Conservation (phyloP, 2,888 invertebrate genomes). For the Alsophila aescularia region DNA sequence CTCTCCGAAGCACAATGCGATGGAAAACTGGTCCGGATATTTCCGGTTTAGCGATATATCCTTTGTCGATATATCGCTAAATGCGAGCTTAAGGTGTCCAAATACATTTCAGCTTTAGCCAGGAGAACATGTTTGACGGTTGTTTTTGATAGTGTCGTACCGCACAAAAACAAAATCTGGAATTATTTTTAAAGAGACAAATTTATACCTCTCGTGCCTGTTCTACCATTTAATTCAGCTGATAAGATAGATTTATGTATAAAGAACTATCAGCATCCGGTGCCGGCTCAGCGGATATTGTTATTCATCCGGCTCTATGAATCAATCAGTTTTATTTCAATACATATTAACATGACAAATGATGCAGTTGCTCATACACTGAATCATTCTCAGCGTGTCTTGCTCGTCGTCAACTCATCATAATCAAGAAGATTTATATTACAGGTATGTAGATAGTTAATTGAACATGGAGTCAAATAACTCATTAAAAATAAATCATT, state of each 20-base stretch:
- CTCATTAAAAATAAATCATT: conserved; percentile 10
- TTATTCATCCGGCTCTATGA: conserved; percentile 41
- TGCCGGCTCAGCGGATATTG: conserved; percentile 46
- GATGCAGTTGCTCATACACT: conserved; percentile 34
- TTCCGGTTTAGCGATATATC: too few species aligned
- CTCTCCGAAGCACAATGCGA: too few species aligned
- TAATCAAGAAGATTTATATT: conserved; percentile 23
- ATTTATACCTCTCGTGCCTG: too few species aligned
- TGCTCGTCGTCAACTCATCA: conserved; percentile 16
- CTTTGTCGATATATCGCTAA: too few species aligned
- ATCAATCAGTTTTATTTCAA: conserved; percentile 44
- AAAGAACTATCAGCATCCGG: conserved; percentile 15
- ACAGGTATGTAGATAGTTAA: background rate
- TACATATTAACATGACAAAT: conserved; percentile 45
- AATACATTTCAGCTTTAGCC: too few species aligned
- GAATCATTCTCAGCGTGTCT: conserved; percentile 40
- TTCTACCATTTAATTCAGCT: too few species aligned
- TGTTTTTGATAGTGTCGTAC: too few species aligned
- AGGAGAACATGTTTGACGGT: too few species aligned
- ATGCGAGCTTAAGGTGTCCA: too few species aligned
- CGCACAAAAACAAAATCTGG: too few species aligned
- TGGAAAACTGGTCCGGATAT: too few species aligned
- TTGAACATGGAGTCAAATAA: conserved; percentile 11
- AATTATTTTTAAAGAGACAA: too few species aligned
- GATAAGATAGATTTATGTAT: conserved; percentile 1